These are phyloP conservation scores for Eublepharis macularius DNA, from an alignment of 2,113 vertebrate species.

Conservation along the genomic window DNA sequence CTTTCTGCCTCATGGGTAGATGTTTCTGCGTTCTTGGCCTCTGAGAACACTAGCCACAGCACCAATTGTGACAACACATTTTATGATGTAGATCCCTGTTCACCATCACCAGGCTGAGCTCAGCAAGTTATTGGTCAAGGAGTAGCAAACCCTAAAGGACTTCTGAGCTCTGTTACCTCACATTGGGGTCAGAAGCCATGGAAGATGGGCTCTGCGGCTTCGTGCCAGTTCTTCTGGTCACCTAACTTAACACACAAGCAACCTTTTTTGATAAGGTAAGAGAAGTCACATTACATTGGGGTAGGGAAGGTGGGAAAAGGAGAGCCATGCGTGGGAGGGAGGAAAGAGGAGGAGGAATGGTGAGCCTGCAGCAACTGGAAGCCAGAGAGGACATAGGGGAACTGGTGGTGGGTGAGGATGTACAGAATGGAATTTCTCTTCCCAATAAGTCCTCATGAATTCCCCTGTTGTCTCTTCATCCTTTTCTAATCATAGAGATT, in stretches of 20 bases:
- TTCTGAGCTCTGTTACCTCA: background rate
- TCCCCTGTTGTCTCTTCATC: background rate
- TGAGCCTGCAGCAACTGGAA: too few species aligned
- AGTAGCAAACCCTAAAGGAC: background rate
- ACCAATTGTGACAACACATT: background rate
- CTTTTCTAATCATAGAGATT: background rate
- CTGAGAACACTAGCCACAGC: background rate
- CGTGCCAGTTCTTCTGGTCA: background rate
- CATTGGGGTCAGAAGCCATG: background rate
- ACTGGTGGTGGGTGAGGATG: too few species aligned
- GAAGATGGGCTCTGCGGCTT: background rate
- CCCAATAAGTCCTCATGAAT: too few species aligned
- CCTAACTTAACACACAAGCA: rapidly evolving
- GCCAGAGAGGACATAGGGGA: too few species aligned
- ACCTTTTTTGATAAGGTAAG: background rate
- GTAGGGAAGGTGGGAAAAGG: too few species aligned
- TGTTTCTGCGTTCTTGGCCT: background rate
- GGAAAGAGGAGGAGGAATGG: too few species aligned
- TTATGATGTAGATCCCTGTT: background rate
- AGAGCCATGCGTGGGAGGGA: too few species aligned
- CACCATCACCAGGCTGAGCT: background rate
- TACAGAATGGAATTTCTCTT: too few species aligned
- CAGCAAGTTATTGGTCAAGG: background rate
- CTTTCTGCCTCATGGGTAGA: background rate
- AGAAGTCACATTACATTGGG: background rate